These are phyloP conservation scores for Nemoura dubitans DNA, from an alignment of 2,888 invertebrate genomes.

Conservation along the genomic window DNA sequence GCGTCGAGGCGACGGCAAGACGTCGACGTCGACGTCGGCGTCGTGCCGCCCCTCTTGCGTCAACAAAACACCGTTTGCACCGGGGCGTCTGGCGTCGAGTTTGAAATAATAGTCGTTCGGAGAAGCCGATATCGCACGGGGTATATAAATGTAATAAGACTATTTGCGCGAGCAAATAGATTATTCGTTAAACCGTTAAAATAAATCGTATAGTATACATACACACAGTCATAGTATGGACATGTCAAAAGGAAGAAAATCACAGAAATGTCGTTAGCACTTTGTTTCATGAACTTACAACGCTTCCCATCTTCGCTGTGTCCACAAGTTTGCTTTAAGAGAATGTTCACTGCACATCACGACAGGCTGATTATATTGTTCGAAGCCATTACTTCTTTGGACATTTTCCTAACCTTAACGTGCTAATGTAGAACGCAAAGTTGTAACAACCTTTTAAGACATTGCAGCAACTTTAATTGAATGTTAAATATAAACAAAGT, in stretches of 20 bases:
- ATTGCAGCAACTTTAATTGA: constrained; percentile 39
- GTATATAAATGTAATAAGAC: too few relatives aligned
- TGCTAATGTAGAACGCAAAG: constrained; percentile 33
- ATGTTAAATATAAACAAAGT: constrained; percentile 40
- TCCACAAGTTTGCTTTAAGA: constrained; percentile 1
- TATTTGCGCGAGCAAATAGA: too few relatives aligned
- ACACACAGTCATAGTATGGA: too few relatives aligned
- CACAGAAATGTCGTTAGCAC: too few relatives aligned
- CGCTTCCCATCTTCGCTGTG: constrained; percentile 8
- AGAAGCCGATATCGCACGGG: neutral
- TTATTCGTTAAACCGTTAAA: too few relatives aligned
- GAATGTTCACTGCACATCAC: neutral
- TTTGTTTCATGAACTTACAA: neutral
- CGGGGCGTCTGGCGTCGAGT: neutral
- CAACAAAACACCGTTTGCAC: constrained; percentile 13
- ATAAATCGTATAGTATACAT: too few relatives aligned
- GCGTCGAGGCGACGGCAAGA: too few relatives aligned
- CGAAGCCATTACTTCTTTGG: neutral
- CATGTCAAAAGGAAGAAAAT: too few relatives aligned
- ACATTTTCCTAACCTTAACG: constrained; percentile 26
- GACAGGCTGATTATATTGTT: constrained; percentile 7
- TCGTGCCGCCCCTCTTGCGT: neutral
- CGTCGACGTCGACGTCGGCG: too few relatives aligned
- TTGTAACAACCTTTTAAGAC: constrained; percentile 17
- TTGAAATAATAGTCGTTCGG: neutral